phyloP scores from a whole-genome alignment of 92 coral and sea anemone species.

The Isaurus tuberculatus region DNA sequence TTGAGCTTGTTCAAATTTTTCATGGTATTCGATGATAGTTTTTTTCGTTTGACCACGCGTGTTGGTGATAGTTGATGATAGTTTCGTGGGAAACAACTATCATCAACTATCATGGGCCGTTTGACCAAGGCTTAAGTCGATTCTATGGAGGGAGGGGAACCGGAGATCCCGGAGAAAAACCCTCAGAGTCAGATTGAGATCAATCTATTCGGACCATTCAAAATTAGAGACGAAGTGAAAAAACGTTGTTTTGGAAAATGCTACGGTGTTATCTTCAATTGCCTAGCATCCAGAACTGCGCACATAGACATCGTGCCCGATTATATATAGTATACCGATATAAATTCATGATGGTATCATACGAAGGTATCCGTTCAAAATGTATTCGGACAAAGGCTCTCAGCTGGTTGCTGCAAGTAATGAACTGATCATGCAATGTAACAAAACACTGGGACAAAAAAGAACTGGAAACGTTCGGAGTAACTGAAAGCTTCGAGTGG shows the following conservation, averaged over 20 bases:
- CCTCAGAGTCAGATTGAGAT: too few relatives aligned
- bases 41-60: too few relatives aligned
- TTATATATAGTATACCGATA: slow-evolving; percentile 46
- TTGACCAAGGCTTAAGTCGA: too few relatives aligned
- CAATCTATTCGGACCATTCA: too few relatives aligned
- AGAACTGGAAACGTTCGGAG: slow-evolving; percentile 62
- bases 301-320: slow-evolving; percentile 42
- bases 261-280: slow-evolving; percentile 22
- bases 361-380: slow-evolving; percentile 55
- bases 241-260: slow-evolving; percentile 25
- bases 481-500: slow-evolving; percentile 62
- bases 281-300: slow-evolving; percentile 42
- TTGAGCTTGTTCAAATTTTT: too few relatives aligned
- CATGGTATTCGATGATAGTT: too few relatives aligned
- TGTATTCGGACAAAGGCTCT: slow-evolving; percentile 61
- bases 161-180: too few relatives aligned
- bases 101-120: too few relatives aligned
- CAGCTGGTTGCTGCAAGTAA: slow-evolving; percentile 67
- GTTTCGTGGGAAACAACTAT: too few relatives aligned
- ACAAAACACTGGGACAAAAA: slow-evolving; percentile 56
- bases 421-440: slow-evolving; percentile 45
- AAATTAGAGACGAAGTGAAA: too few relatives aligned
- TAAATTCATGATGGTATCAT: slow-evolving; percentile 38
- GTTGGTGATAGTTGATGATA: too few relatives aligned
- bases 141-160: too few relatives aligned